A percentile compares a stretch with the other conserved stretches of the same genome.
Conservation (phyloP, 2,797 vertebrate genomes). For the Chaetophractus vellerosus region DNA sequence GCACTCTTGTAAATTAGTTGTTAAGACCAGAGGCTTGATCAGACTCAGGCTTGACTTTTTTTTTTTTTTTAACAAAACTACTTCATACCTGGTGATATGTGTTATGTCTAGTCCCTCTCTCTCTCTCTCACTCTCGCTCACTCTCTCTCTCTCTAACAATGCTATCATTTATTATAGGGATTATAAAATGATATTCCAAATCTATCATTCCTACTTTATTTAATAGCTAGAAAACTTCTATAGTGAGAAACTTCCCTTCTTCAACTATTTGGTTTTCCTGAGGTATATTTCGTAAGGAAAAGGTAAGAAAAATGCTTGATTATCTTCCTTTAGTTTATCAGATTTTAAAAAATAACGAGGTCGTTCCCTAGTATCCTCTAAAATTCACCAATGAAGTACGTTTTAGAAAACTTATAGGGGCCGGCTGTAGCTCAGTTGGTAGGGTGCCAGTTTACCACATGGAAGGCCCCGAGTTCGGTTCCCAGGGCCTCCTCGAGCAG, state of each 20-base stretch:
- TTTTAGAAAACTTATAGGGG: not conserved
- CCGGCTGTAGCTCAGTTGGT: too few relatives aligned
- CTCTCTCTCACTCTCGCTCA: not conserved
- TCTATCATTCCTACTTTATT: not conserved
- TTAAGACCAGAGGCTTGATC: not conserved
- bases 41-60: not conserved
- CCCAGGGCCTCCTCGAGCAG: too few relatives aligned
- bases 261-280: not conserved
- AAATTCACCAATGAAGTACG: not conserved
- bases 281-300: not conserved
- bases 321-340: slow-evolving; percentile 7
- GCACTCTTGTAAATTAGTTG: not conserved
- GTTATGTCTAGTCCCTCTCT: too few relatives aligned
- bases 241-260: not conserved
- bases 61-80: not conserved
- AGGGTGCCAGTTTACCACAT: too few relatives aligned
- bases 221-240: not conserved
- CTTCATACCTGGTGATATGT: not conserved
- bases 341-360: slow-evolving; percentile 10
- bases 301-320: not conserved
- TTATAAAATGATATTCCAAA: not conserved
- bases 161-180: not conserved
- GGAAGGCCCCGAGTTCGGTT: too few relatives aligned
- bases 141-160: not conserved
- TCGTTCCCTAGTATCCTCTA: not conserved